A percentile compares a stretch with the other conserved stretches of the same genome.
These are phyloP conservation scores for Dallia pectoralis DNA, from an alignment of 2,797 vertebrate genomes.

Conservation along the genomic window DNA sequence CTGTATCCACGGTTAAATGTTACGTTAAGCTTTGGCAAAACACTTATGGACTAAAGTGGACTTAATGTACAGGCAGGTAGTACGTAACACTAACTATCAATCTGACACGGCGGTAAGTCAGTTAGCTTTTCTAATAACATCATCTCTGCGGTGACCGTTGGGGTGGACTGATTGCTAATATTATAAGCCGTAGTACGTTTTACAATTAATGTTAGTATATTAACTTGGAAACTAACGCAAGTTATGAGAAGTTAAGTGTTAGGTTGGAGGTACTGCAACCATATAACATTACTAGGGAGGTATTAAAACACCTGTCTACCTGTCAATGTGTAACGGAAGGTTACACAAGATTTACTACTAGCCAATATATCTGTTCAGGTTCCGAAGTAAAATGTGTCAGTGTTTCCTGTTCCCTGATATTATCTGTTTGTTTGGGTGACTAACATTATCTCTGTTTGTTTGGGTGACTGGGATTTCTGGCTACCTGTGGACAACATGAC, in stretches of 20 bases:
- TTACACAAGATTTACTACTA: not conserved
- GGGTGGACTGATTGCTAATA: not conserved
- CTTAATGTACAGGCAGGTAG: not conserved
- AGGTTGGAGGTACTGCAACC: too few relatives aligned
- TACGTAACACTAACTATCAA: not conserved
- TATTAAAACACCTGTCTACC: not conserved
- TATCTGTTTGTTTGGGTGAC: too few relatives aligned
- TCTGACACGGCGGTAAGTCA: not conserved
- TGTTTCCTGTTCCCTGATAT: too few relatives aligned
- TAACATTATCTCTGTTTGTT: not conserved
- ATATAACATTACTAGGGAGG: constrained; percentile 47
- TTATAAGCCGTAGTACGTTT: not conserved
- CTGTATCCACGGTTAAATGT: not conserved
- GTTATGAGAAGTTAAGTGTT: constrained; percentile 27
- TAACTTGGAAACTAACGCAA: constrained; percentile 46
- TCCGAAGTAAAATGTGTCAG: not conserved
- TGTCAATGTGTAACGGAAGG: not conserved
- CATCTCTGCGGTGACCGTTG: not conserved
- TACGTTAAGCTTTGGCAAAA: not conserved
- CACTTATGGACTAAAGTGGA: not conserved
- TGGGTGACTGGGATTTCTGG: not conserved
- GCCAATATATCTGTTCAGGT: not conserved
- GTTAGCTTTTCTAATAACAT: not conserved
- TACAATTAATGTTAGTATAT: not conserved
- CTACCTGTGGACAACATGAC: not conserved